Conservation (phyloP, 2,113 vertebrate species). For the Brienomyrus brachyistius region DNA sequence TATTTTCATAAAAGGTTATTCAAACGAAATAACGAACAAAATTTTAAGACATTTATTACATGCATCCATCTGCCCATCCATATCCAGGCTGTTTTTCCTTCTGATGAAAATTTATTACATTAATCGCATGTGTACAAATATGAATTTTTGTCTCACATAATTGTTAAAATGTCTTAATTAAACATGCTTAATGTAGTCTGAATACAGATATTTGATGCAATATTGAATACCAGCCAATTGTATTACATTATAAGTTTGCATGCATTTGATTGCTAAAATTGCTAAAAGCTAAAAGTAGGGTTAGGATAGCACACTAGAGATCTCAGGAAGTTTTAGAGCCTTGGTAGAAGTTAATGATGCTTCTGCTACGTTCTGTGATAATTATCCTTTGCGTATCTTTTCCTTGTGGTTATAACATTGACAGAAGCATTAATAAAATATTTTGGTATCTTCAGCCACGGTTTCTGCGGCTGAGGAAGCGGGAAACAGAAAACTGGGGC, state of each 20-base stretch:
- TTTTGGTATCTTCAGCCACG: neutral
- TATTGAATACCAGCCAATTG: neutral
- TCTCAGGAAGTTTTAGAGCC: neutral
- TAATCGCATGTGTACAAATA: neutral
- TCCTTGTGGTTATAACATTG: neutral
- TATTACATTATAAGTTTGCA: neutral
- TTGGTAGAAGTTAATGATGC: neutral
- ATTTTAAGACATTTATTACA: neutral
- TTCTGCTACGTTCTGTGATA: neutral
- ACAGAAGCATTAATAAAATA: neutral
- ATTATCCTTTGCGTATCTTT: neutral
- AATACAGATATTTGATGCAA: neutral
- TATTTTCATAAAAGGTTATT: neutral
- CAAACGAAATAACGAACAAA: neutral
- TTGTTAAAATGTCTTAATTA: neutral
- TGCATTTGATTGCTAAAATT: too few species aligned
- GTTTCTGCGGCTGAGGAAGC: neutral
- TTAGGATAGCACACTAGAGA: neutral
- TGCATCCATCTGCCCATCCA: neutral
- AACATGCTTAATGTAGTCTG: neutral
- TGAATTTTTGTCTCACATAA: neutral
- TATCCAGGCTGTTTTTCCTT: neutral
- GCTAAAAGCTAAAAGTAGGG: neutral
- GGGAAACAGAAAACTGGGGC: neutral
- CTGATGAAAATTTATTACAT: neutral